Evolutionary conservation across 2,888 invertebrate genomes (phyloP).

Genomic region (Caradrina kadenii): DNA sequence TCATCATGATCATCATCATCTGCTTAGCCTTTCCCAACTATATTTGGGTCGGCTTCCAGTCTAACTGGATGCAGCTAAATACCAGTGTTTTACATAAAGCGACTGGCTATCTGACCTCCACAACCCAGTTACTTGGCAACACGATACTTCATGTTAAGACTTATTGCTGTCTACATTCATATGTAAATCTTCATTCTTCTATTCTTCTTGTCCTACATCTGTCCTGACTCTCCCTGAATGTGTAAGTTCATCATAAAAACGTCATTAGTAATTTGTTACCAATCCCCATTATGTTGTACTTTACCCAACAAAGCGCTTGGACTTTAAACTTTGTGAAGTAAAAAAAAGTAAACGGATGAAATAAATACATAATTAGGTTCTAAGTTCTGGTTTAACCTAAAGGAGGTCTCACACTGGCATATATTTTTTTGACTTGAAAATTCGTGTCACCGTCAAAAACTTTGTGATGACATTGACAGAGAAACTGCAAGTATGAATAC

Average conservation of each 20-base stretch:
- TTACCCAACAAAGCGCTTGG: background rate
- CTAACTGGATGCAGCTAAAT: too few species aligned
- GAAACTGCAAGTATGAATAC: background rate
- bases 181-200: too few species aligned
- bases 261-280: background rate
- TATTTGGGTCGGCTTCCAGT: too few species aligned
- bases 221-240: too few species aligned
- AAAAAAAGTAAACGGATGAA: slow-evolving; percentile 14
- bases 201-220: too few species aligned
- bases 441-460: background rate
- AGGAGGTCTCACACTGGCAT: background rate
- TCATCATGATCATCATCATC: too few species aligned
- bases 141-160: too few species aligned
- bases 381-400: slow-evolving; percentile 10
- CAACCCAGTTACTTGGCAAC: too few species aligned
- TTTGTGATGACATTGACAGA: background rate
- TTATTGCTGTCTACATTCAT: too few species aligned
- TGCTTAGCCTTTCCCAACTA: too few species aligned
- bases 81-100: too few species aligned
- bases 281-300: slow-evolving; percentile 4
- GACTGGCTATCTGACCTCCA: too few species aligned
- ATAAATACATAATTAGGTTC: slow-evolving; percentile 16
- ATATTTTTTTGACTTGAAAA: background rate
- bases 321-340: slow-evolving; percentile 15
- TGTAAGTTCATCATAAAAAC: background rate